A percentile compares a stretch with the other conserved stretches of the same genome.
phyloP scores from a whole-genome alignment of 2,113 vertebrate genomes.

The Passer montanus region DNA sequence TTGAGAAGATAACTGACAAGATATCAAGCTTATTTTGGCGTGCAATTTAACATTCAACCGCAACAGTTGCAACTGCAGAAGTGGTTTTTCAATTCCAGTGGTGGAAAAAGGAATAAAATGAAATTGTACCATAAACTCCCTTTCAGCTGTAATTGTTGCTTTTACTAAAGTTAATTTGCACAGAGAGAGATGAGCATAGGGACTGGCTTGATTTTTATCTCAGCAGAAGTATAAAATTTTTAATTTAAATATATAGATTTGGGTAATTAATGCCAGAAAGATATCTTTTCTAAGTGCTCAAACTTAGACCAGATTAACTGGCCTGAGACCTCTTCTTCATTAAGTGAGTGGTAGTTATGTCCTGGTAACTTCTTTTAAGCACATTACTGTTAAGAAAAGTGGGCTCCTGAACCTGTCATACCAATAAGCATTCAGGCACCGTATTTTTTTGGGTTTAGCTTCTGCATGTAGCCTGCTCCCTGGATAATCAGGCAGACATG shows the following conservation, averaged over 20 bases:
- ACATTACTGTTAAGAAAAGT: neutral
- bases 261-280: neutral
- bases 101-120: neutral
- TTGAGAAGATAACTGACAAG: conserved; percentile 47
- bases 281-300: neutral
- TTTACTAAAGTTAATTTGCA: neutral
- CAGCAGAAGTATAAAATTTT: neutral
- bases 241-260: neutral
- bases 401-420: neutral
- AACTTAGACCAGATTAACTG: neutral
- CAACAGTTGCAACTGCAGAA: neutral
- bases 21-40: conserved; percentile 38
- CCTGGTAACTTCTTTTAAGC: neutral
- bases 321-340: neutral
- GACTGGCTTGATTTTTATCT: neutral
- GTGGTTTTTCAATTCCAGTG: neutral
- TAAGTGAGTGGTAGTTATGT: neutral
- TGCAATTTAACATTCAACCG: conserved; percentile 45
- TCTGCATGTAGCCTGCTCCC: neutral
- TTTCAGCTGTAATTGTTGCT: neutral
- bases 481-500: conserved; percentile 1
- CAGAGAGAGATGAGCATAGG: neutral
- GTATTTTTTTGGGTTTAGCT: neutral
- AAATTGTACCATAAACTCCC: neutral
- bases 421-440: neutral